These are phyloP conservation scores for Clostera curtula DNA, from an alignment of 2,888 invertebrate genomes.

Conservation along the genomic window DNA sequence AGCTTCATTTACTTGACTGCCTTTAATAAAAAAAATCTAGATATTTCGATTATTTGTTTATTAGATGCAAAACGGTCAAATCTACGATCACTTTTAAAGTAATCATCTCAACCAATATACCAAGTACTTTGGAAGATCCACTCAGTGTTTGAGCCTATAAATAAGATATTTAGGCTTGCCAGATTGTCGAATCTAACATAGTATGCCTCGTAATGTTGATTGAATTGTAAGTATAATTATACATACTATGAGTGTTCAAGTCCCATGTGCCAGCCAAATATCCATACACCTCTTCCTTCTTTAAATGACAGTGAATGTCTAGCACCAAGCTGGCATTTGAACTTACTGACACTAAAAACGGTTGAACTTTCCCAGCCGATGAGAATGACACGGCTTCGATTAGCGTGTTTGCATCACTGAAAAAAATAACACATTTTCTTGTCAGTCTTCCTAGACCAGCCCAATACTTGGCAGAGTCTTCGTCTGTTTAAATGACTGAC, in stretches of 20 bases:
- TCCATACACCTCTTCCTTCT: slow-evolving; percentile 96
- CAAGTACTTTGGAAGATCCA: too few relatives aligned
- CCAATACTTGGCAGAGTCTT: too few relatives aligned
- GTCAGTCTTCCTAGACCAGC: slow-evolving; percentile 1
- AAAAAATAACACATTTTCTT: slow-evolving; percentile 27
- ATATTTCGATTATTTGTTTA: too few relatives aligned
- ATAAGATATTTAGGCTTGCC: too few relatives aligned
- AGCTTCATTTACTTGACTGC: too few relatives aligned
- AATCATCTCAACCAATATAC: too few relatives aligned
- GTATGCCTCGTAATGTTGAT: neutral
- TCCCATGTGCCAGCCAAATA: slow-evolving; percentile 97
- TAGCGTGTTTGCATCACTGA: slow-evolving; percentile 90
- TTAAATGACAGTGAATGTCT: slow-evolving; percentile 95
- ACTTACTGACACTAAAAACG: slow-evolving; percentile 90
- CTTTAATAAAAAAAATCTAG: too few relatives aligned
- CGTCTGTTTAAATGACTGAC: too few relatives aligned
- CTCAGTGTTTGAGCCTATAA: too few relatives aligned
- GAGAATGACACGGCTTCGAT: slow-evolving; percentile 93
- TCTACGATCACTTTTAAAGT: too few relatives aligned
- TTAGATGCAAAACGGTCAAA: too few relatives aligned
- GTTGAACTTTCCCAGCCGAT: slow-evolving; percentile 91
- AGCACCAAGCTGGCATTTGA: slow-evolving; percentile 91
- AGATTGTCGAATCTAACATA: too few relatives aligned
- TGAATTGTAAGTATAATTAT: slow-evolving; percentile 1
- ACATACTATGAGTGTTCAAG: slow-evolving; percentile 92